Evolutionary conservation across 2,797 vertebrate species (phyloP).

Genomic region (Diglossa cyanea): DNA sequence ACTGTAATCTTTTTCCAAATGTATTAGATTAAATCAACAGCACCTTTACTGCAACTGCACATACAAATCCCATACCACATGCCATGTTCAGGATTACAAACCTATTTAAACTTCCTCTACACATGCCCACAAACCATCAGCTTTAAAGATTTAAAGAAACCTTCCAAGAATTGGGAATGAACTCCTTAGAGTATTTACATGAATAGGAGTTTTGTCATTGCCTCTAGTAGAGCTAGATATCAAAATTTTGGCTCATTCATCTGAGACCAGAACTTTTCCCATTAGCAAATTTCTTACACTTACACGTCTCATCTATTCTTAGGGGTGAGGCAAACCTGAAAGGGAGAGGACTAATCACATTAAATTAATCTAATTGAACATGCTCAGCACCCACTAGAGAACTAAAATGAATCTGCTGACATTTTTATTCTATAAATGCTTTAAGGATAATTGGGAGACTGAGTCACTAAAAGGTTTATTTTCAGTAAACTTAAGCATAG

Average conservation of each 20-base stretch:
- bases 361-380: neutral
- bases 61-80: neutral
- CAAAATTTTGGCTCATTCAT: neutral
- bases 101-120: neutral
- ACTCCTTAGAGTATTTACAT: neutral
- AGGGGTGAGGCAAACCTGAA: neutral
- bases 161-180: neutral
- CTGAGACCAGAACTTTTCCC: neutral
- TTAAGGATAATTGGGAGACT: neutral
- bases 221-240: neutral
- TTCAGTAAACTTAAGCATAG: neutral
- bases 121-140: neutral
- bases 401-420: neutral
- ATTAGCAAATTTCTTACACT: neutral
- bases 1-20: neutral
- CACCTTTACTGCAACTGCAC: neutral
- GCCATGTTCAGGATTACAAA: neutral
- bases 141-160: neutral
- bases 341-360: neutral
- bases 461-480: neutral
- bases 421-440: neutral
- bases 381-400: neutral
- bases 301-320: neutral
- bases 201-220: neutral
- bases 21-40: neutral